A percentile compares a stretch with the other conserved stretches of the same genome.
Conservation (phyloP, 2,888 invertebrate genomes). For the Pyralis farinalis region DNA sequence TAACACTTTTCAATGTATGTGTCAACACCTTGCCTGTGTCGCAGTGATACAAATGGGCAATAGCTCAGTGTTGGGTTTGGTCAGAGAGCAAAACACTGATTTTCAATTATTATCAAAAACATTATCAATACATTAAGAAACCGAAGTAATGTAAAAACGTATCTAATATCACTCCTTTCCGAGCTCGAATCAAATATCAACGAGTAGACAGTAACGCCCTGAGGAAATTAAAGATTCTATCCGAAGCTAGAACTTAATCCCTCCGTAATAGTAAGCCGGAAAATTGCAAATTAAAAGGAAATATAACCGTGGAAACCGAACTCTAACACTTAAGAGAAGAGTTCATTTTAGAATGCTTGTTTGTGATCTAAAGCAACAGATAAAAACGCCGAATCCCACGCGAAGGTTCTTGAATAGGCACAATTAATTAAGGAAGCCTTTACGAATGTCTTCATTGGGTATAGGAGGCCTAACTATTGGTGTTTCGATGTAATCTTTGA, state of each 20-base stretch:
- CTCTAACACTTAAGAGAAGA: slow-evolving; percentile 13
- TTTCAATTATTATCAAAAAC: too few relatives aligned
- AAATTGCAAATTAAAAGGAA: slow-evolving; percentile 74
- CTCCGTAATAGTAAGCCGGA: slow-evolving; percentile 66
- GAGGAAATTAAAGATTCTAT: slow-evolving; percentile 79
- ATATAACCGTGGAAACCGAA: slow-evolving; percentile 14
- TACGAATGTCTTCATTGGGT: slow-evolving; percentile 44
- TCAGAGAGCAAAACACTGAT: too few relatives aligned
- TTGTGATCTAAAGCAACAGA: slow-evolving; percentile 30
- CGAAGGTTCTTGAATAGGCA: slow-evolving; percentile 55
- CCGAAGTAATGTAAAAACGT: slow-evolving; percentile 18
- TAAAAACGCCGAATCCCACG: slow-evolving; percentile 63
- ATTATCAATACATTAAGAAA: slow-evolving; percentile 1
- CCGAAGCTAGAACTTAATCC: slow-evolving; percentile 70
- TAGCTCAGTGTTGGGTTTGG: too few relatives aligned
- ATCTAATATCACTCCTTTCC: slow-evolving; percentile 30
- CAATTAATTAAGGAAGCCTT: slow-evolving; percentile 68
- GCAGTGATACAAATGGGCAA: too few relatives aligned
- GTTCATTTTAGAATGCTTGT: slow-evolving; percentile 21
- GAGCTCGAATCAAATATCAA: slow-evolving; percentile 52
- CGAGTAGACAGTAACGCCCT: slow-evolving; percentile 53
- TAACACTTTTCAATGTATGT: too few relatives aligned
- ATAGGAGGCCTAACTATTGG: slow-evolving; percentile 10
- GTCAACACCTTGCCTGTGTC: too few relatives aligned
- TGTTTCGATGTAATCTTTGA: too few relatives aligned